Conservation (phyloP, 2,888 invertebrate genomes). For the Dryobota labecula region DNA sequence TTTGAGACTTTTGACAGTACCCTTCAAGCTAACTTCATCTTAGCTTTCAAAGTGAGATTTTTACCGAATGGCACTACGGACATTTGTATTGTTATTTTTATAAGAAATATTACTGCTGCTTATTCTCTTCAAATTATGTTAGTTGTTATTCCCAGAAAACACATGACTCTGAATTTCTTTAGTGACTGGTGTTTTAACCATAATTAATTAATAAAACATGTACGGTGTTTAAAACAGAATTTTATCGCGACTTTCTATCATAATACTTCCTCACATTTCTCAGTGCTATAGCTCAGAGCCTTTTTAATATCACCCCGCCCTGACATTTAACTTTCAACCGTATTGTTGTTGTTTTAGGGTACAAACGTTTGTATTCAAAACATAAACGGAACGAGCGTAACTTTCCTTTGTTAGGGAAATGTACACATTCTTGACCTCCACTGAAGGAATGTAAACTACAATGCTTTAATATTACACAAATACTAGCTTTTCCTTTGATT, state of each 20-base stretch:
- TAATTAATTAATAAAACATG: conserved; percentile 16
- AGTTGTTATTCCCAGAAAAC: neutral
- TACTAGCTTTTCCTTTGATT: conserved; percentile 58
- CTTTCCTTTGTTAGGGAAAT: conserved; percentile 64
- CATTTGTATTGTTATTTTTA: too few relatives aligned
- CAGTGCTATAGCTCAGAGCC: conserved; percentile 40
- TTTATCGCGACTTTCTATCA: conserved; percentile 49
- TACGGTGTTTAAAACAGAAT: conserved; percentile 34
- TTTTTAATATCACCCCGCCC: conserved; percentile 51
- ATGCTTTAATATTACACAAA: conserved; percentile 60
- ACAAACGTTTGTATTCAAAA: conserved; percentile 37
- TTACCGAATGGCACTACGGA: too few relatives aligned
- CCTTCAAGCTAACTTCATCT: too few relatives aligned
- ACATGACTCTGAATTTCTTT: neutral
- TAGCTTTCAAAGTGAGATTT: too few relatives aligned
- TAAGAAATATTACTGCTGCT: too few relatives aligned
- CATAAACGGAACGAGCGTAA: conserved; percentile 44
- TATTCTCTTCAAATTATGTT: neutral
- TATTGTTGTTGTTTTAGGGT: conserved; percentile 18
- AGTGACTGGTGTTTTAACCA: neutral
- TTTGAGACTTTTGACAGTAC: too few relatives aligned
- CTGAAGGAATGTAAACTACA: conserved; percentile 57
- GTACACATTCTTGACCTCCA: conserved; percentile 63
- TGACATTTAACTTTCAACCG: conserved; percentile 33
- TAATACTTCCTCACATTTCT: conserved; percentile 54